These are phyloP conservation scores for Myotis yumanensis DNA, from an alignment of 2,113 vertebrate species.

Conservation along the genomic window DNA sequence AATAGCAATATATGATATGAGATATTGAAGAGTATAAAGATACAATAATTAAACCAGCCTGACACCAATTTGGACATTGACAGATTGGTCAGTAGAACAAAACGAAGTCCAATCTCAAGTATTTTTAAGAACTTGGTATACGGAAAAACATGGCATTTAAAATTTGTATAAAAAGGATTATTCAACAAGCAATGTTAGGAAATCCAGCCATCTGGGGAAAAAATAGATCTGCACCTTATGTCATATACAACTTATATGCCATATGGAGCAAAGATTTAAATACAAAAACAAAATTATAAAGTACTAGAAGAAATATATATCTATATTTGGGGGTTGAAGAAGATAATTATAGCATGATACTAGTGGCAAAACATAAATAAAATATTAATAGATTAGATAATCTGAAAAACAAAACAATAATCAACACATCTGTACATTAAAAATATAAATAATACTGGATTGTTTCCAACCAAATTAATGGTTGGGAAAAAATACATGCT, in stretches of 20 bases:
- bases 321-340: background rate
- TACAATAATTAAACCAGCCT: background rate
- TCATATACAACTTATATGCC: conserved; percentile 14
- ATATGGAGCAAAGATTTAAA: conserved; percentile 33
- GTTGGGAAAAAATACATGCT: background rate
- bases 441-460: background rate
- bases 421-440: background rate
- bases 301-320: conserved; percentile 2
- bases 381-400: conserved; percentile 8
- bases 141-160: conserved; percentile 26
- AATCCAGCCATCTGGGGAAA: conserved; percentile 3
- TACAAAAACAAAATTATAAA: conserved; percentile 43
- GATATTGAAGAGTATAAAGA: background rate
- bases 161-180: conserved; percentile 27
- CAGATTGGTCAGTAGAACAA: background rate
- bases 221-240: conserved; percentile 37
- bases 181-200: conserved; percentile 18
- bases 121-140: background rate
- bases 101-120: background rate
- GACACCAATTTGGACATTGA: background rate
- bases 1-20: background rate
- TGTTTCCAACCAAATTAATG: background rate
- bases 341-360: background rate
- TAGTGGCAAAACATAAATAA: conserved; percentile 18
- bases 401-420: background rate